Evolutionary conservation across 2,888 invertebrate species (phyloP), one percentile per base, ranked within the genome.

Genomic region (Embidobia sp.): DNA sequence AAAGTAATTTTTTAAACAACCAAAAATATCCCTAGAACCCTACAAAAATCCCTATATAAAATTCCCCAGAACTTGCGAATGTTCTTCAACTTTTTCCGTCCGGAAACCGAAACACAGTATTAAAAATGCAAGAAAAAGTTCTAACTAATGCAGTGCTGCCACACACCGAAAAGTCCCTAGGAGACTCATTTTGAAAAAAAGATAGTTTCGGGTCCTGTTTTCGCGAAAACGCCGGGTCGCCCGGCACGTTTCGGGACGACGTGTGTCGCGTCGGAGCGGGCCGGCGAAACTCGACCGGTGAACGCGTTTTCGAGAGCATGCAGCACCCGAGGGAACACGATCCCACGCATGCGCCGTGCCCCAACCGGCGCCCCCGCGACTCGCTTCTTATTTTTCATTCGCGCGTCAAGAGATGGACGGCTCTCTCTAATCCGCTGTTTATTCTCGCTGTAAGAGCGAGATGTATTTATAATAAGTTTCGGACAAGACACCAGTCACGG

Each of bases 341-440:
- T 31, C 67, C 61, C 77, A 84, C 86, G 86, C 86, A 81, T 83
- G 86, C 85, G 86, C 81, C 61, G 79, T 84, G 82, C 83, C 82
- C 83, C 80, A 77, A 66, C 79, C 10, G 70, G 76, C 82, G 77
- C 80, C 80, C 81, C 81, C 76, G 77, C 77, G 49, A 61, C 63
- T 76, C 76, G 66, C 77, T 76, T 66, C 59, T 67, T 73, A 69
- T 72, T 72, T 74, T 74, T 74, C 61, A 46, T 13, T 35, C 55
- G 46, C 67, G 70, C 61, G 22, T 66, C 74, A 26, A 46, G 57
- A 69, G 57, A 70, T 37, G 64, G 49, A 70, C 74, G 67, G 57
- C 79, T 67, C 63, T 75, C 55, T 57, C 53, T 67, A 66, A 59
- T 55, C 72, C 67, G 64, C 42, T 46, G 59, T 61, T 67, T 73